Percentiles rank a stretch among this genome's conserved stretches.
These are phyloP conservation scores for Stegastes partitus DNA, from an alignment of 2,113 vertebrate species.

Conservation along the genomic window DNA sequence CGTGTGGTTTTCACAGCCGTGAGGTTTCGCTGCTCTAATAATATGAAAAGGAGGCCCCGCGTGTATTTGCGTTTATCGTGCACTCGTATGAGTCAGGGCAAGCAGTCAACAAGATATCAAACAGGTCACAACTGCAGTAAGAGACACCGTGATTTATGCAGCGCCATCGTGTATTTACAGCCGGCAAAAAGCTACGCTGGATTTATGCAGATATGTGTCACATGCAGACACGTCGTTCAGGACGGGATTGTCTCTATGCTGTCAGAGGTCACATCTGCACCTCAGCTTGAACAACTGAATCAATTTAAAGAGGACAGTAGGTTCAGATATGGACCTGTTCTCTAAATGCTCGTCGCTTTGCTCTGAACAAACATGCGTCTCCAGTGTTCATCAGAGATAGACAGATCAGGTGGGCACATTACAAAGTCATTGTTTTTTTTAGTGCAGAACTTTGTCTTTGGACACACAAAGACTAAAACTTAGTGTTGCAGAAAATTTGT, in stretches of 20 bases:
- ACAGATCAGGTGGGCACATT: too few relatives aligned
- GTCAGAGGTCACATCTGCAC: slow-evolving; percentile 25
- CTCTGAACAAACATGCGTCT: too few relatives aligned
- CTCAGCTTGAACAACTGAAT: slow-evolving; percentile 35
- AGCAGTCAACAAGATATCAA: slow-evolving; percentile 46
- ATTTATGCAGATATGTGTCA: slow-evolving; percentile 36
- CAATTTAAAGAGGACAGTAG: background rate
- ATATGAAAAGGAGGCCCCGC: background rate
- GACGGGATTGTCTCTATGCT: background rate
- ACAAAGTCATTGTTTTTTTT: too few relatives aligned
- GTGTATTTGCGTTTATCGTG: slow-evolving; percentile 47
- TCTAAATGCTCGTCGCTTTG: too few relatives aligned
- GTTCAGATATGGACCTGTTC: background rate
- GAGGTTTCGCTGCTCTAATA: slow-evolving; percentile 5
- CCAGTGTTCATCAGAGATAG: too few relatives aligned
- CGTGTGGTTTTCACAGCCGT: slow-evolving; percentile 23
- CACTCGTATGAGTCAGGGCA: slow-evolving; percentile 21
- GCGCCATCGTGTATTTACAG: slow-evolving; percentile 37
- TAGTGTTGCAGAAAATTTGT: too few relatives aligned
- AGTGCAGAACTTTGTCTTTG: too few relatives aligned
- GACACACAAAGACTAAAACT: too few relatives aligned
- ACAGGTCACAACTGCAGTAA: slow-evolving; percentile 9
- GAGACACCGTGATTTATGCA: slow-evolving; percentile 12
- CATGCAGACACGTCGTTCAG: slow-evolving; percentile 13
- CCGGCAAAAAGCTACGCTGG: slow-evolving; percentile 19